Evolutionary conservation across 2,888 invertebrate species (phyloP), one percentile per base, ranked within the genome.

Genomic region (Eupsilia transversa): DNA sequence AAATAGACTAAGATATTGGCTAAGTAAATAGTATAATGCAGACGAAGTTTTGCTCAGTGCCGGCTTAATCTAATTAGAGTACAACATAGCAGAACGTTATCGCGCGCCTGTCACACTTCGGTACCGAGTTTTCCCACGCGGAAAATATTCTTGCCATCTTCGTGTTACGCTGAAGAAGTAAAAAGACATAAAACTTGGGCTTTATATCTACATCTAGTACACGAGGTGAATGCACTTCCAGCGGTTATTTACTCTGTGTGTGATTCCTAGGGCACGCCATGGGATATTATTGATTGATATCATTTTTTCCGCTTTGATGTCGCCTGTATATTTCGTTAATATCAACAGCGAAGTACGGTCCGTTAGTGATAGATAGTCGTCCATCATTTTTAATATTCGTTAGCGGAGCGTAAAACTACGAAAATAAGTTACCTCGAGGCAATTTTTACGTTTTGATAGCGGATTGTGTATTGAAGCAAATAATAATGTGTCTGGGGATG

Each of bases 1-100:
- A 77, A 85, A 77, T 77, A 83, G 14, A 73, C 63, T 68, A 66
- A 72, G 83, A 80, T 73, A 80, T 72, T 67, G 65, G 74, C 70
- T 76, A 70, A 71, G 80, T 80, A 84, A 85, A 88, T 88, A 86
- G 76, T 85, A 85, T 86, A 87, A 86, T 85, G 86, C 84, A 89
- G 82, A 83, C 81, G 81, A 83, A 87, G 87, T 91, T 91, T 89
- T 85, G 79, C 87, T 87, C 77, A 82, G 86, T 88, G 83, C 77
- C 77, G 84, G 86, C 88, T 88, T 94, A 92, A 93, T 93, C 91
- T 93, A 93, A 94, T 94, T 94, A 93, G 89, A 90, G 89, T 88
- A 88, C 86, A 90, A 86, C 89, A 91, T 88, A 86, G 90, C 87
- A 90, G 86, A 92, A 89, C 90, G 90, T 93, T 94, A 94, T 94